These are phyloP conservation scores for Lonchura striata DNA, from an alignment of 2,113 vertebrate species.

Conservation along the genomic window DNA sequence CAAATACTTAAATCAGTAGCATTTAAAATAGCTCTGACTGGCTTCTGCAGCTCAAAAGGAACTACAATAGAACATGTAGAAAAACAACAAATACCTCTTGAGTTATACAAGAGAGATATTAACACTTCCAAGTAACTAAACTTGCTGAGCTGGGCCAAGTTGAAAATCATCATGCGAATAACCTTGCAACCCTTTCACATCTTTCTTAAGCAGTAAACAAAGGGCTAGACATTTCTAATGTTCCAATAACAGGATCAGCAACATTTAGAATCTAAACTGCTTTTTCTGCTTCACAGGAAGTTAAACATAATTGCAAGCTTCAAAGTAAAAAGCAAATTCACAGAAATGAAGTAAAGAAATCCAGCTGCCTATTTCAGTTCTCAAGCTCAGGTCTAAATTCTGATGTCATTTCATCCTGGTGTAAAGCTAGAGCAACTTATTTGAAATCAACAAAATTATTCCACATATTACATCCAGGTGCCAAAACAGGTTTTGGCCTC, in stretches of 20 bases:
- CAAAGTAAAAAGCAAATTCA: not conserved
- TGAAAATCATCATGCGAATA: fast-evolving
- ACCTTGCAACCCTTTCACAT: not conserved
- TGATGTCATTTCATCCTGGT: not conserved
- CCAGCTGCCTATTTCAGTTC: not conserved
- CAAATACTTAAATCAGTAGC: not conserved
- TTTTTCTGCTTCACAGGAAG: not conserved
- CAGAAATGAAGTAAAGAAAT: not conserved
- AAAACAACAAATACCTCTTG: not conserved
- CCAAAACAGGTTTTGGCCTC: not conserved
- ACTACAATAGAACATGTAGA: not conserved
- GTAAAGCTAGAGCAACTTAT: not conserved
- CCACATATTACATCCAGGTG: not conserved
- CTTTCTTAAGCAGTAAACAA: not conserved
- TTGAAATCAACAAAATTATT: not conserved
- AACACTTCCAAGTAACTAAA: not conserved
- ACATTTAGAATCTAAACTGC: not conserved
- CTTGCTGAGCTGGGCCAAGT: not conserved
- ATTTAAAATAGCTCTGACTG: slow-evolving; percentile 5
- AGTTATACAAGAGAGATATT: not conserved
- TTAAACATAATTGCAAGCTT: not conserved
- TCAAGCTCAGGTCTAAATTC: not conserved
- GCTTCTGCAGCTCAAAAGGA: not conserved
- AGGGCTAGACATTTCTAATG: not conserved
- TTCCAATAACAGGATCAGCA: not conserved